Evolutionary conservation across 2,888 invertebrate genomes (phyloP).

Genomic region (Tetanocera ferruginea): DNA sequence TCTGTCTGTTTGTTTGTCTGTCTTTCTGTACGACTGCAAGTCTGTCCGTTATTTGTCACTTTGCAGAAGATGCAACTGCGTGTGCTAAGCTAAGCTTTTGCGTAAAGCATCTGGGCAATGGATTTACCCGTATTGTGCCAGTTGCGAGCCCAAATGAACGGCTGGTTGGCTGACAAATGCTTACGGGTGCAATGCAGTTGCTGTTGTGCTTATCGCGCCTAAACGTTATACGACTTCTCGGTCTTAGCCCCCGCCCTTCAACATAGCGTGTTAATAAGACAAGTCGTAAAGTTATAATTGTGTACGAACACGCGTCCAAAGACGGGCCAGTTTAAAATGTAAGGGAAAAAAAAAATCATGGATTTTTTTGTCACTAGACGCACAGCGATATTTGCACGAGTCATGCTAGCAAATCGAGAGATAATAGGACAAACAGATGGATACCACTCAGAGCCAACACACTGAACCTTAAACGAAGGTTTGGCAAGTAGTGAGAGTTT

Average conservation of each 20-base stretch:
- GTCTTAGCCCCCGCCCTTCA: neutral
- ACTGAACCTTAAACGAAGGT: too few relatives aligned
- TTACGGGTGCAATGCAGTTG: slow-evolving; percentile 21
- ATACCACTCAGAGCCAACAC: neutral
- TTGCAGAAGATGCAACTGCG: neutral
- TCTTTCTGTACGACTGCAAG: neutral
- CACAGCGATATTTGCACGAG: neutral
- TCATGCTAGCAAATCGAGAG: neutral
- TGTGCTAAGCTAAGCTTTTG: neutral
- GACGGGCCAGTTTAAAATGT: neutral
- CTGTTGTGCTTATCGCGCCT: slow-evolving; percentile 13
- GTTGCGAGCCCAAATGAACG: too few relatives aligned
- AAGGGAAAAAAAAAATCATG: neutral
- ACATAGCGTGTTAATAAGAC: slow-evolving; percentile 22
- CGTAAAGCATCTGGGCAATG: too few relatives aligned
- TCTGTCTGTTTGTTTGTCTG: slow-evolving; percentile 47
- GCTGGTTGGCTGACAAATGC: neutral
- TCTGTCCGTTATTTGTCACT: neutral
- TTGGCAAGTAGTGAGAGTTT: too few relatives aligned
- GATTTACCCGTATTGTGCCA: too few relatives aligned
- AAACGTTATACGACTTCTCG: neutral
- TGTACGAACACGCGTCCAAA: slow-evolving; percentile 26
- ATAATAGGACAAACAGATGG: neutral
- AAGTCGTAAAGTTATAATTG: slow-evolving; percentile 25
- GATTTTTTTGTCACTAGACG: neutral